Base-by-base conservation (phyloP, 2,113 vertebrate species). In the Alexandromys fortis region DNA sequence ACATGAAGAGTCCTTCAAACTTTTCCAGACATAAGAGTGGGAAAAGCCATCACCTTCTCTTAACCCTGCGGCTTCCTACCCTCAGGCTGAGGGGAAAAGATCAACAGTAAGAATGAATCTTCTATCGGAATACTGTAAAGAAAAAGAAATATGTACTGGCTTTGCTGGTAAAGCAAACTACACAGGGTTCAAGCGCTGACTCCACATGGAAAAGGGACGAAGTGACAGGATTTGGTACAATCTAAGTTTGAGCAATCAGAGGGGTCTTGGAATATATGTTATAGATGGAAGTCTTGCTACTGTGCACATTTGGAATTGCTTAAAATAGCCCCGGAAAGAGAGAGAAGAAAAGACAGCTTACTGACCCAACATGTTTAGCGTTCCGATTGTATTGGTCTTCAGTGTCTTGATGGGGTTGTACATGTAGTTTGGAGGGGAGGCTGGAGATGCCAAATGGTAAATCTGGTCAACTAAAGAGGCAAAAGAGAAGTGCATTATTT, bases 351-450 rank as follows among this genome's bases (percentile, higher is more conserved):
- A 24, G 17, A n/a, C 92, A n/a, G 35, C 82, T 63, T 30, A 99
- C 99, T 99, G 95, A 99, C 99, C 99, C 49, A 99, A 98, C 99
- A 99, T 99, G 97, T 99, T 99, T 7, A 99, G 97, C 2, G 99
- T 99, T 76, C 99, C 99, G 16, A 99, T 99, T 11, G 99, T 99
- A 97, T 99, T 99, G 45, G 99, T 99, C 98, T 99, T 99, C 49
- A 99, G 97, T 0, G 99, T 99, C 98, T 99, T 99, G 98, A 99
- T 99, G 90, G 99, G 99, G 97, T 99, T 99, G 97, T 99, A 99
- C 99, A 99, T 99, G 98, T 99, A 99, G 98, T 99, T 99, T n/a
- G 99, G 99, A 93, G 99, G 99, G 49, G 99, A 99, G 81, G 99
- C 99, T 92, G 99, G 99, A 95, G 99, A 99, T 0, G 99, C 99